These are phyloP conservation scores for Campopleginae sp. DNA, from an alignment of 2,888 invertebrate species.

Conservation along the genomic window DNA sequence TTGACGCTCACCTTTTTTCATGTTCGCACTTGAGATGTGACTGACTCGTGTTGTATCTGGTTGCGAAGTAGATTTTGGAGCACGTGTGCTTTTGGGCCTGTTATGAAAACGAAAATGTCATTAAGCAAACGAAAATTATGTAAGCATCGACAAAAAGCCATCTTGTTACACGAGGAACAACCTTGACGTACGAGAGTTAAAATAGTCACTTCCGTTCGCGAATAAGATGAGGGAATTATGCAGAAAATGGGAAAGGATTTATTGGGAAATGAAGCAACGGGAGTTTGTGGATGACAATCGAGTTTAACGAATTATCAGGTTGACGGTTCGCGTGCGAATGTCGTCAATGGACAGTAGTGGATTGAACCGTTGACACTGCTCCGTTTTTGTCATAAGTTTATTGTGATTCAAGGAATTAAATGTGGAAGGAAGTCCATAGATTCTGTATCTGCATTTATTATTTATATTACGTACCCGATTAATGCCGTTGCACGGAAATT, in stretches of 20 bases:
- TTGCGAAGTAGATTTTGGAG: slow-evolving; percentile 76
- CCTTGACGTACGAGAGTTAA: slow-evolving; percentile 70
- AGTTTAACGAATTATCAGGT: slow-evolving; percentile 41
- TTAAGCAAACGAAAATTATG: slow-evolving; percentile 76
- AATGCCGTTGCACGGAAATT: slow-evolving; percentile 83
- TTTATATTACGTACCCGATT: slow-evolving; percentile 80
- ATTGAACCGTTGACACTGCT: slow-evolving; percentile 15
- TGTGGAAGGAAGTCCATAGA: too few species aligned
- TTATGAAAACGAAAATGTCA: slow-evolving; percentile 30
- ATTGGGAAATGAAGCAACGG: background rate
- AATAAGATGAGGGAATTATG: background rate
- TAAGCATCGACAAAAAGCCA: slow-evolving; percentile 79
- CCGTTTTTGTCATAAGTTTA: slow-evolving; percentile 12
- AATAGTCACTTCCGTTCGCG: slow-evolving; percentile 15
- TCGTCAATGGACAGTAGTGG: slow-evolving; percentile 28
- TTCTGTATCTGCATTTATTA: slow-evolving; percentile 17
- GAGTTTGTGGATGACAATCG: background rate
- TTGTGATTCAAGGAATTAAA: background rate
- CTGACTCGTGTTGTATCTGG: slow-evolving; percentile 77
- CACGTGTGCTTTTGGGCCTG: slow-evolving; percentile 80
- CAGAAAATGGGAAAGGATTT: background rate
- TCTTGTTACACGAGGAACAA: slow-evolving; percentile 76
- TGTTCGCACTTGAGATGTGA: slow-evolving; percentile 75
- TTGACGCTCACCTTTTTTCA: slow-evolving; percentile 73
- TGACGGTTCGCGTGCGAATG: slow-evolving; percentile 51